Evolutionary conservation across 1,140 invertebrate genomes (phyloP), one percentile per base, ranked within the genome.

Genomic region (Lucilia sericata): DNA sequence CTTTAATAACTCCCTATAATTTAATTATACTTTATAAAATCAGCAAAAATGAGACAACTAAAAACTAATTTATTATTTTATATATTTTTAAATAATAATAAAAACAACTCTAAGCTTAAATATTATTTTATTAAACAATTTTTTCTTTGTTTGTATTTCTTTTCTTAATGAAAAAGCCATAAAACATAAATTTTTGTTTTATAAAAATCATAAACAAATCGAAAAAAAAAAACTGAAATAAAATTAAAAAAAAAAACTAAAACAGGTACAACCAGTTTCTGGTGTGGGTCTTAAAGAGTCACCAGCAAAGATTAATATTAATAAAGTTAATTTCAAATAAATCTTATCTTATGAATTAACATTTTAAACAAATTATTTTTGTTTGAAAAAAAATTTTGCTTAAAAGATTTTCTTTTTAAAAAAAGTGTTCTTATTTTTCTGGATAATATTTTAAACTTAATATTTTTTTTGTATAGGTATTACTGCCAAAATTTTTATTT

Each of bases 121-220:
- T n/a, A 60, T 60, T 7, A n/a, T 60, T 0, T n/a, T 17, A 60
- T 14, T 14, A 17, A 60, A 55, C 51, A 55, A 55, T 14, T 55
- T 42, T 42, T 42, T 42, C 10, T 3, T 42, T 42, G 42, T 4
- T 36, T 36, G 5, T 42, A 8, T 42, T 42, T 3, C 2, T 55
- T 55, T 55, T 12, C 13, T 55, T 70, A 70, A 70, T 70, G 21
- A 70, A 70, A 30, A 70, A 70, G 19, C 19, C 65, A 70, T 70
- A 70, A 70, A 70, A 70, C 65, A 70, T 70, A 70, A 70, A 21
- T 70, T 70, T 70, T 70, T 19, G 65, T 70, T 25, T 70, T 21
- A 21, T 70, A 70, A 70, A 70, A 70, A 25, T 70, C 65, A 70
- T 70, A 70, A 70, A 70, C 19, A 70, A 70, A 25, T 70, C 5